Evolutionary conservation across 1,140 invertebrate genomes (phyloP), one percentile per base, ranked within the genome.

Genomic region (Whitmania pigra): DNA sequence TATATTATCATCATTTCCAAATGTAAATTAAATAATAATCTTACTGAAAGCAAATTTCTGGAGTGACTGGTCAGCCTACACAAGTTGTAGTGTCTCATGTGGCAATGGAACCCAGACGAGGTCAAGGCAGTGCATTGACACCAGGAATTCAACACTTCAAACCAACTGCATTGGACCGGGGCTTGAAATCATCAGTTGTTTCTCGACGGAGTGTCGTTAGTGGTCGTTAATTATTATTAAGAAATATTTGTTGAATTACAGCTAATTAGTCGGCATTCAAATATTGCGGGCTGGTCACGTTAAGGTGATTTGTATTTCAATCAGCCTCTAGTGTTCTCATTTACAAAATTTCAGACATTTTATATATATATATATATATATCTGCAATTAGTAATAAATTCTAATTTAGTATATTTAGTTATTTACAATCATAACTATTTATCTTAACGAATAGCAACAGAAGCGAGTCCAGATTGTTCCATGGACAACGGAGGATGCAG

Each of bases 51-150:
- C 43, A 49, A 49, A 15, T 49, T 49, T 49, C 43, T 63, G 57
- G 57, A 22, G 29, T 7, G 22, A 22, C 9, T 89, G 88, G 88
- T 78, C 80, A 29, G 53, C 77, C 5, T 89, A 87, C 88, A 83
- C 84, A 36, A 79, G 83, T n/a, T 89, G 89, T 79, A 86, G 87
- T 7, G 82, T 85, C 43, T 83, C 84, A 15, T 89, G 88, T 76
- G 87, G 87, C 6, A 77, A 83, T 49, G 88, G 87, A 15, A 83
- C 86, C 5, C 82, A 85, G 74, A 85, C 85, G 75, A 80, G 87
- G 74, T 81, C 79, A 6, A 80, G 88, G 76, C 79, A 79, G 67
- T 89, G 88, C 77, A 54, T 49, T 4, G 43, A 49, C 9, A 4
- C 9, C 15, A 0, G 43, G 43, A 49, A 49, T 49, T 49, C 43